A percentile compares a stretch with the other conserved stretches of the same genome.
phyloP scores from a whole-genome alignment of 2,888 invertebrate genomes.

The Teinopalpus imperialis region DNA sequence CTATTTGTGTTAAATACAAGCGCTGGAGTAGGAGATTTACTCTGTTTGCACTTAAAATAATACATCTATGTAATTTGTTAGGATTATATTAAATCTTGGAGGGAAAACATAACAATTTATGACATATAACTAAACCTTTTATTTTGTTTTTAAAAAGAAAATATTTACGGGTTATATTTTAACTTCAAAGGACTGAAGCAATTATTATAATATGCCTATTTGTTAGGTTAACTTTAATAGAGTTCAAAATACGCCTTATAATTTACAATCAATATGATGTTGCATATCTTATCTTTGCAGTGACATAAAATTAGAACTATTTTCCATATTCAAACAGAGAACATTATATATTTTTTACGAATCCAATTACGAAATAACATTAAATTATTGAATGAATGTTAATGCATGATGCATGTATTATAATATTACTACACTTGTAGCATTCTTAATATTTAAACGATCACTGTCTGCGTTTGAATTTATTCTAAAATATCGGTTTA shows the following conservation, averaged over 20 bases:
- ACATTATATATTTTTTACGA: not conserved
- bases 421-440: not conserved
- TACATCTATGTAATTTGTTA: slow-evolving; percentile 4
- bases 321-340: too few species aligned
- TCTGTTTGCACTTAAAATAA: slow-evolving; percentile 11
- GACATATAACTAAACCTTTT: too few species aligned
- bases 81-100: not conserved
- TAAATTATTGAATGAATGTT: slow-evolving; percentile 1
- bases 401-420: slow-evolving; percentile 9
- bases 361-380: slow-evolving; percentile 7
- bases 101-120: not conserved
- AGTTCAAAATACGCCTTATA: too few species aligned
- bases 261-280: too few species aligned
- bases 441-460: slow-evolving; percentile 1
- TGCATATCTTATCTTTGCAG: too few species aligned
- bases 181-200: too few species aligned
- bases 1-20: slow-evolving; percentile 19
- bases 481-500: not conserved
- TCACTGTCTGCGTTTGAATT: not conserved
- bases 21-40: slow-evolving; percentile 7
- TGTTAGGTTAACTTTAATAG: too few species aligned
- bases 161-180: too few species aligned
- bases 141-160: too few species aligned
- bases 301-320: too few species aligned
- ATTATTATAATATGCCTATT: too few species aligned